These are phyloP conservation scores for Thecocarcelia acutangulata DNA, from an alignment of 2,888 invertebrate species.

Conservation along the genomic window DNA sequence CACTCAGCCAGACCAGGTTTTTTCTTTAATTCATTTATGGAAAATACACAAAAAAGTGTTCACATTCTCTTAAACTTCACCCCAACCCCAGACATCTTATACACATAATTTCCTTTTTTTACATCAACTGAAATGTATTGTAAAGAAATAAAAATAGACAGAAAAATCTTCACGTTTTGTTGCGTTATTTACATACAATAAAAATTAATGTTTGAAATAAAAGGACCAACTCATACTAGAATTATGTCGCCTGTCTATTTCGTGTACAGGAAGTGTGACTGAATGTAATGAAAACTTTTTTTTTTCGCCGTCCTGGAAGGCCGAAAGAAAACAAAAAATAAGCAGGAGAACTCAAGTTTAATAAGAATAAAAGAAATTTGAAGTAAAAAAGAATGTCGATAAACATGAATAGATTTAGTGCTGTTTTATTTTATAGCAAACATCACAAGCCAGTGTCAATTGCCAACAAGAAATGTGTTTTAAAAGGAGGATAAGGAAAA, in stretches of 20 bases:
- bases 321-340: constrained; percentile 4
- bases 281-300: constrained; percentile 27
- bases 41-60: constrained; percentile 60
- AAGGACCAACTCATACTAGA: constrained; percentile 34
- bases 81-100: neutral
- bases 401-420: constrained; percentile 52
- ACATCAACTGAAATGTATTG: constrained; percentile 33
- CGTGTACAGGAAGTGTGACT: constrained; percentile 45
- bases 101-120: constrained; percentile 2
- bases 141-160: constrained; percentile 16
- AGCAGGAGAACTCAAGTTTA: constrained; percentile 36
- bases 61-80: constrained; percentile 42
- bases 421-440: constrained; percentile 22
- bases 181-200: constrained; percentile 77
- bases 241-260: constrained; percentile 21
- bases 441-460: constrained; percentile 42
- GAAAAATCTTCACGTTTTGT: constrained; percentile 63
- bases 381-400: constrained; percentile 14
- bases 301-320: neutral
- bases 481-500: constrained; percentile 17
- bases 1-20: constrained; percentile 41
- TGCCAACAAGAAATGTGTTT: constrained; percentile 27
- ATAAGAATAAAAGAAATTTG: constrained; percentile 31
- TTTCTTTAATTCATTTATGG: constrained; percentile 49
- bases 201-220: constrained; percentile 76